phyloP scores from a whole-genome alignment of 2,113 vertebrate genomes.

The Rhadina sibilatrix region DNA sequence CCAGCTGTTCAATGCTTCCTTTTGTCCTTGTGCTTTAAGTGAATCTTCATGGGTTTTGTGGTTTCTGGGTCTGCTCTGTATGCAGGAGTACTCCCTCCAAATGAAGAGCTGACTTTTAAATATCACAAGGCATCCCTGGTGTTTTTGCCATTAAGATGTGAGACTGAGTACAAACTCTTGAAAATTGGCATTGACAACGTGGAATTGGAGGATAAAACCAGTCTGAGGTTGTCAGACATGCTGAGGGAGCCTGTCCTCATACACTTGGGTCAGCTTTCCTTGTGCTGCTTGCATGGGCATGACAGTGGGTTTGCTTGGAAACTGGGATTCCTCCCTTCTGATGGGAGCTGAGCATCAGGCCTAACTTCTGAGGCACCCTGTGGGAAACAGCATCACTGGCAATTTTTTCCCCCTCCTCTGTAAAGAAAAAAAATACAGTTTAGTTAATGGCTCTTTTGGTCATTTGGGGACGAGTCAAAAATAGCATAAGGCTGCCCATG shows the following conservation, averaged over 20 bases:
- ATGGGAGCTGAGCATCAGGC: neutral
- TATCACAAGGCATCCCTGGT: neutral
- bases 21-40: constrained; percentile 6
- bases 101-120: neutral
- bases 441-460: neutral
- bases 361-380: neutral
- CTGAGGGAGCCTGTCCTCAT: neutral
- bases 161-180: neutral
- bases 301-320: neutral
- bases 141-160: neutral
- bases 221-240: neutral
- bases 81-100: neutral
- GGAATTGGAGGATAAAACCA: neutral
- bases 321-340: neutral
- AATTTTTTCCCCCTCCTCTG: neutral
- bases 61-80: neutral
- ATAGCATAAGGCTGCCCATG: neutral
- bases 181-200: neutral
- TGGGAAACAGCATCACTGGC: neutral
- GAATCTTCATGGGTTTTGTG: neutral
- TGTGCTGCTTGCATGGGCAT: accelerated
- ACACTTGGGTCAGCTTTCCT: neutral
- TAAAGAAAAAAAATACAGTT: accelerated
- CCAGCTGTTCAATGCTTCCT: neutral
- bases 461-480: neutral